Evolutionary conservation across 1,140 invertebrate genomes (phyloP).

Genomic region (Drosophila bipectinata): DNA sequence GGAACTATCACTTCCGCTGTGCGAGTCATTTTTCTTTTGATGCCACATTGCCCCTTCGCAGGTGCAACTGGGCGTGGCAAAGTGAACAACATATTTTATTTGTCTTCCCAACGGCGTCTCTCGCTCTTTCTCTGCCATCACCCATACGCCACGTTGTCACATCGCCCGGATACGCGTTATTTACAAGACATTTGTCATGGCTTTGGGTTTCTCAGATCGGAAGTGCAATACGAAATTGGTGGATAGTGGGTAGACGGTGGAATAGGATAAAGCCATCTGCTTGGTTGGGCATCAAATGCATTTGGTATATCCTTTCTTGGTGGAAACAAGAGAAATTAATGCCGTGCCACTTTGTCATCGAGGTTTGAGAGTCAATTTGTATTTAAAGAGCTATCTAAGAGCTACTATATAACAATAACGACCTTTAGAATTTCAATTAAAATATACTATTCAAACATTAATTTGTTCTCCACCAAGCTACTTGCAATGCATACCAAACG

Average conservation of each 20-base stretch:
- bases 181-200: slow-evolving; percentile 77
- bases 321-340: slow-evolving; percentile 16
- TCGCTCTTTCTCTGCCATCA: slow-evolving; percentile 6
- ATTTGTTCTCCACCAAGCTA: background rate
- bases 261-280: slow-evolving; percentile 23
- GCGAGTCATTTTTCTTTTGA: slow-evolving; percentile 10
- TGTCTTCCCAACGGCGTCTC: slow-evolving; percentile 42
- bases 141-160: slow-evolving; percentile 49
- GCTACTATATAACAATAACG: background rate
- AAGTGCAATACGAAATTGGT: background rate
- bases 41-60: slow-evolving; percentile 10
- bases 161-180: slow-evolving; percentile 63
- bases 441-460: background rate
- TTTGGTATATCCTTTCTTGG: background rate
- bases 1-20: slow-evolving; percentile 9
- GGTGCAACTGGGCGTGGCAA: slow-evolving; percentile 50
- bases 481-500: background rate
- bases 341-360: slow-evolving; percentile 27
- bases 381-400: background rate
- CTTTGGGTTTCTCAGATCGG: slow-evolving; percentile 52
- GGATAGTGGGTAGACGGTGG: background rate
- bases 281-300: slow-evolving; percentile 35
- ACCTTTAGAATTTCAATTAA: background rate
- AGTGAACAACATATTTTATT: slow-evolving; percentile 68
- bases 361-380: slow-evolving; percentile 22